phyloP scores from a whole-genome alignment of 2,797 vertebrate genomes.

The Myoxocephalus aenaeus region DNA sequence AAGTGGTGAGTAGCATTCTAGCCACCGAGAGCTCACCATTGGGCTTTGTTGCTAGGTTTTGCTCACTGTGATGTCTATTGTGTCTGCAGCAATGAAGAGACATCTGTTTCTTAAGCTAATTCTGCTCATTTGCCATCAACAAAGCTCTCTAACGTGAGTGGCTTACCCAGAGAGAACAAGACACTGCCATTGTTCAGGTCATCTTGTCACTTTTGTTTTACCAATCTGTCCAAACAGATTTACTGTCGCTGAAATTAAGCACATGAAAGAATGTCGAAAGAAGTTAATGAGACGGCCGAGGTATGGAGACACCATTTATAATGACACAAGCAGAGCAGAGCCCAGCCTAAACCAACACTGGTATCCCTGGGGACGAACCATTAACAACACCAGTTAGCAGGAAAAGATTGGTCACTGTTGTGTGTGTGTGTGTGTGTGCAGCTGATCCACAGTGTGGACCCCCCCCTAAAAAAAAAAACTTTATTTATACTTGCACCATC shows the following conservation, averaged over 20 bases:
- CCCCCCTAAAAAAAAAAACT: not conserved
- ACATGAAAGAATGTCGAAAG: slow-evolving; percentile 39
- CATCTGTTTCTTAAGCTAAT: slow-evolving; percentile 65
- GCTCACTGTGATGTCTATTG: slow-evolving; percentile 28
- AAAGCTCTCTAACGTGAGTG: slow-evolving; percentile 62
- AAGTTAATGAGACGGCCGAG: slow-evolving; percentile 24
- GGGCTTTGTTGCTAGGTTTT: slow-evolving; percentile 34
- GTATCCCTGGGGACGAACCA: slow-evolving; percentile 53
- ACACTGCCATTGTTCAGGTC: slow-evolving; percentile 26
- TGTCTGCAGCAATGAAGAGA: slow-evolving; percentile 49
- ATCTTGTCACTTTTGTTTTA: slow-evolving; percentile 59
- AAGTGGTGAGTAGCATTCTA: slow-evolving; percentile 14
- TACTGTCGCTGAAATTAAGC: slow-evolving; percentile 33
- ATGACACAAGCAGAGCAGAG: slow-evolving; percentile 16
- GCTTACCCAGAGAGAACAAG: slow-evolving; percentile 38
- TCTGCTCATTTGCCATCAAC: slow-evolving; percentile 57
- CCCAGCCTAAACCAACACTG: slow-evolving; percentile 66
- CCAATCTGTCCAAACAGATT: slow-evolving; percentile 48
- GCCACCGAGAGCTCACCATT: slow-evolving; percentile 6
- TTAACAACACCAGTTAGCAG: slow-evolving; percentile 50
- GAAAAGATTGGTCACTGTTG: slow-evolving; percentile 47
- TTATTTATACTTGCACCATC: too few relatives aligned
- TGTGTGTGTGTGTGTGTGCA: slow-evolving; percentile 9
- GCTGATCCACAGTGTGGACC: slow-evolving; percentile 57
- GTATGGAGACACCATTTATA: slow-evolving; percentile 23